phyloP scores from a whole-genome alignment of 2,888 invertebrate species.

The Silvanus unidentatus region DNA sequence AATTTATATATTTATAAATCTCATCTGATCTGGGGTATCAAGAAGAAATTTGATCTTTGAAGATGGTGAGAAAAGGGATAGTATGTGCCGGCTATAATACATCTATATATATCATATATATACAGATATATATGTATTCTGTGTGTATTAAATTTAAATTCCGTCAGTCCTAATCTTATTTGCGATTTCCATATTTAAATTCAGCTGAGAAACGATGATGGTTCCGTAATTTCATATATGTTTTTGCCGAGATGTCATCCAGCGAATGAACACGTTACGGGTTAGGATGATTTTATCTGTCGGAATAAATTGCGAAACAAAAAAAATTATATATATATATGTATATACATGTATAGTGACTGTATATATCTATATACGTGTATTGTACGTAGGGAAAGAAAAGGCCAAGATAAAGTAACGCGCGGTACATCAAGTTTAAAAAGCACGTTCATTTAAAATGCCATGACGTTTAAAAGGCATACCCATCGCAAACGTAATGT shows the following conservation, averaged over 20 bases:
- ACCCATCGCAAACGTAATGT: constrained; percentile 24
- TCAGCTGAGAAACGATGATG: constrained; percentile 26
- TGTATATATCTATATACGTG: too few relatives aligned
- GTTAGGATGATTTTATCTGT: constrained; percentile 28
- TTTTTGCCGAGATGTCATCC: constrained; percentile 23
- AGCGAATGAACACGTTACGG: constrained; percentile 25
- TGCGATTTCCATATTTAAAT: constrained; percentile 31
- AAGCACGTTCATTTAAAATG: constrained; percentile 25
- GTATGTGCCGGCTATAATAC: neutral
- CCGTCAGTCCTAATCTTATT: constrained; percentile 28
- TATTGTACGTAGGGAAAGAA: constrained; percentile 5
- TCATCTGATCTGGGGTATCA: constrained; percentile 5
- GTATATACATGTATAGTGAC: neutral
- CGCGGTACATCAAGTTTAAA: constrained; percentile 25
- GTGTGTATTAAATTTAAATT: constrained; percentile 28
- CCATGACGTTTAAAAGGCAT: constrained; percentile 27
- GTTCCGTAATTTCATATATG: constrained; percentile 28
- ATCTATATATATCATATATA: too few relatives aligned
- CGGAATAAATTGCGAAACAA: constrained; percentile 26
- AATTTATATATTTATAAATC: constrained; percentile 6
- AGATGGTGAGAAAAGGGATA: neutral
- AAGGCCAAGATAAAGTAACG: constrained; percentile 13
- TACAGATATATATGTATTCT: neutral
- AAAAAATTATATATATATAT: constrained; percentile 15
- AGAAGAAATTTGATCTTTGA: constrained; percentile 5